Evolutionary conservation across 1,140 invertebrate species (phyloP).

Genomic region (Papilio polyxenes): DNA sequence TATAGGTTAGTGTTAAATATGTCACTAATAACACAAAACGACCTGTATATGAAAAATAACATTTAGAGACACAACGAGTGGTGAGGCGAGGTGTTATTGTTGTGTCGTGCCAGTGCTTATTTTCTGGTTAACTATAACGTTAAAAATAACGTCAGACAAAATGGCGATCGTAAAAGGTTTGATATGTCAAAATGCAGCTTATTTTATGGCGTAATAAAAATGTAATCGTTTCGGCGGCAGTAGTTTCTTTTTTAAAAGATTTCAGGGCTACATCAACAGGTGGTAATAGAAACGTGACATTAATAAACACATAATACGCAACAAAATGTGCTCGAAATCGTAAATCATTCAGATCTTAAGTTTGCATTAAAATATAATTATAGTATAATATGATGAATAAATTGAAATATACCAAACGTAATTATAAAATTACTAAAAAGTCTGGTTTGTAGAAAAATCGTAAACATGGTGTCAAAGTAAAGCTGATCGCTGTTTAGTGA

Average conservation of each 20-base stretch:
- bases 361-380: not conserved
- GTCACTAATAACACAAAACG: slow-evolving; percentile 17
- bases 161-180: slow-evolving; percentile 40
- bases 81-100: slow-evolving; percentile 26
- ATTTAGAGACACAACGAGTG: not conserved
- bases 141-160: slow-evolving; percentile 37
- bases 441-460: not conserved
- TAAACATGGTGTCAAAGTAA: slow-evolving; percentile 18
- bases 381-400: not conserved
- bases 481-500: not conserved
- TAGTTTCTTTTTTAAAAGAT: slow-evolving; percentile 24
- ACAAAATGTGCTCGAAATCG: not conserved
- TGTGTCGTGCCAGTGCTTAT: slow-evolving; percentile 35
- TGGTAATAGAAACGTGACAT: slow-evolving; percentile 18
- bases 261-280: slow-evolving; percentile 38
- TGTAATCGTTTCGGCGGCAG: slow-evolving; percentile 31
- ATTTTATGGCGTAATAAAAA: slow-evolving; percentile 35
- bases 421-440: not conserved
- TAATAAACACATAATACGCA: slow-evolving; percentile 20
- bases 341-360: not conserved
- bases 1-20: slow-evolving; percentile 24
- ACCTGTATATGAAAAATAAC: slow-evolving; percentile 26
- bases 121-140: slow-evolving; percentile 39
- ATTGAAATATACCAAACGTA: not conserved
- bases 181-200: slow-evolving; percentile 37